These are phyloP conservation scores for Emmelina monodactyla DNA, from an alignment of 2,888 invertebrate species.

Conservation along the genomic window DNA sequence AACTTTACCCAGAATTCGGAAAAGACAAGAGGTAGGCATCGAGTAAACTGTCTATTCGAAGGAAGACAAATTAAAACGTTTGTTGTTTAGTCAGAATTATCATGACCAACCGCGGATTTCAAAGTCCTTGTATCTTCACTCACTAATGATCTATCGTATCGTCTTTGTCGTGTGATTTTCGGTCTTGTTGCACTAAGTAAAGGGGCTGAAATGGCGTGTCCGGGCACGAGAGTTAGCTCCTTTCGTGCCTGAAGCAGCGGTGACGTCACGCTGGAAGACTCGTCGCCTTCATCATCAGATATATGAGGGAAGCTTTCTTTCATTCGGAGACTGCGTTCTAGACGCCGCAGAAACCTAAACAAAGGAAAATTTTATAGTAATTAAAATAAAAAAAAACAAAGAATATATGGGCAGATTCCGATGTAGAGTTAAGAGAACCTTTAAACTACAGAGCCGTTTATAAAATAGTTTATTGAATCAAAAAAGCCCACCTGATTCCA, in stretches of 20 bases:
- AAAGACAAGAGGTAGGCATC: background rate
- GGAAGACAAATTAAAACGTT: no score
- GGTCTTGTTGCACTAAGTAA: constrained; percentile 51
- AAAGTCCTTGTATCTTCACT: constrained; percentile 53
- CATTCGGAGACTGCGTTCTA: constrained; percentile 75
- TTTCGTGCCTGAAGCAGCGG: constrained; percentile 63
- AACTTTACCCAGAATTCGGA: background rate
- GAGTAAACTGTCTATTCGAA: background rate
- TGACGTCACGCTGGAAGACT: constrained; percentile 71
- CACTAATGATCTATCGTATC: constrained; percentile 49
- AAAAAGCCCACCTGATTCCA: no score
- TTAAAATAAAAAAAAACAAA: no score
- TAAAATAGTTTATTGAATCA: no score
- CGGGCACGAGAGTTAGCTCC: constrained; percentile 35
- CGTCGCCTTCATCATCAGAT: constrained; percentile 67
- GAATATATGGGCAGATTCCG: no score
- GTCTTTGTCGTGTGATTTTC: constrained; percentile 52
- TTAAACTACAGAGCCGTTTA: no score
- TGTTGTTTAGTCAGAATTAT: constrained; percentile 45
- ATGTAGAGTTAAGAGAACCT: no score
- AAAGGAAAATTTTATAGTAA: constrained; percentile 5
- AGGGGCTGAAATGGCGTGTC: constrained; percentile 53
- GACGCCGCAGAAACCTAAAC: constrained; percentile 72
- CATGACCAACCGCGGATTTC: constrained; percentile 43
- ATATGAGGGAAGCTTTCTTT: constrained; percentile 68